Conservation (phyloP, 1,140 invertebrate genomes). For the Apis cerana region DNA sequence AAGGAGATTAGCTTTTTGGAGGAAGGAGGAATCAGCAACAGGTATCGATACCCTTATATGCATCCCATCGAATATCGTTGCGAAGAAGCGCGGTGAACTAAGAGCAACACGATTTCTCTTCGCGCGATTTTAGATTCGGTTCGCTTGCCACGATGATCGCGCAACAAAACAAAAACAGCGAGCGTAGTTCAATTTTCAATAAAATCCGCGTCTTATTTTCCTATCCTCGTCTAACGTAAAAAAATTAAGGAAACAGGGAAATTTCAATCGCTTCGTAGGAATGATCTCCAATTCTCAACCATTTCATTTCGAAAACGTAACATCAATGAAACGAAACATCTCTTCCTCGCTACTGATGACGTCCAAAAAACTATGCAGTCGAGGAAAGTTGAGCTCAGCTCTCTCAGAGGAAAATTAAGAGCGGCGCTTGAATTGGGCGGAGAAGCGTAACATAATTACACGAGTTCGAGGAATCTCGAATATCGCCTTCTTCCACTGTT, state of each 20-base stretch:
- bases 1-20: neutral
- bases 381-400: no score
- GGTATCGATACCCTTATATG: constrained; percentile 15
- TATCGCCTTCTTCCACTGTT: neutral
- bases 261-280: neutral
- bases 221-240: no score
- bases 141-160: neutral
- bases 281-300: neutral
- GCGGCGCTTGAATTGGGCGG: constrained; percentile 17
- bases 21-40: constrained; percentile 31
- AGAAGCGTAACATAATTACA: constrained; percentile 25
- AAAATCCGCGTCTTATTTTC: neutral
- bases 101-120: neutral
- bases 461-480: neutral
- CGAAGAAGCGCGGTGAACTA: neutral
- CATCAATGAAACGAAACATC: neutral
- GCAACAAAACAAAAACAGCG: neutral
- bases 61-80: neutral
- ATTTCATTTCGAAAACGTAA: neutral
- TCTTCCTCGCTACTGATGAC: neutral
- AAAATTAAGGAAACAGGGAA: neutral
- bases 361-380: no score
- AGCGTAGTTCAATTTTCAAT: neutral
- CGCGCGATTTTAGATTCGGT: neutral
- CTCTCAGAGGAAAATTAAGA: constrained; percentile 63